Percentiles rank a stretch among this genome's conserved stretches.
These are phyloP conservation scores for Lagocephalus sceleratus DNA, from an alignment of 2,797 vertebrate species.

Conservation along the genomic window DNA sequence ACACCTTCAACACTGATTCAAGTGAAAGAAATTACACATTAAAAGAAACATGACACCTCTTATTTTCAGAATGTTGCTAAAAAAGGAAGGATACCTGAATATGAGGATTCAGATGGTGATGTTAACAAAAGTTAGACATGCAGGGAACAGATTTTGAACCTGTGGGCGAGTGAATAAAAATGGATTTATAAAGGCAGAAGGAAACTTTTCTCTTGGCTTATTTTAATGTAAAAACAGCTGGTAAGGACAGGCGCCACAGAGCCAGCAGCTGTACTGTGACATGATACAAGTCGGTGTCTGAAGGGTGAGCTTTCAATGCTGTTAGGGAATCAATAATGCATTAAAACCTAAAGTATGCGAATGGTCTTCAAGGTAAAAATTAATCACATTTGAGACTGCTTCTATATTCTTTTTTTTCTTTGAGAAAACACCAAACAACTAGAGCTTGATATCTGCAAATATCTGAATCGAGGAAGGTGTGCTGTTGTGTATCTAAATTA, in stretches of 20 bases:
- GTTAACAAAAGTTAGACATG: not conserved
- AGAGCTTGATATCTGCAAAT: not conserved
- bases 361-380: too few relatives aligned
- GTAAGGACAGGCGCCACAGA: constrained; percentile 19
- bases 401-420: too few relatives aligned
- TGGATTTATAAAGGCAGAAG: constrained; percentile 15
- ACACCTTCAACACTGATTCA: too few relatives aligned
- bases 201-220: constrained; percentile 5
- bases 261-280: constrained; percentile 27
- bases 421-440: not conserved
- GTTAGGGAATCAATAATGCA: constrained; percentile 5
- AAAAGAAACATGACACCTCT: too few relatives aligned
- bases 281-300: constrained; percentile 20
- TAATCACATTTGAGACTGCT: too few relatives aligned
- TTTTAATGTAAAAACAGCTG: constrained; percentile 28
- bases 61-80: too few relatives aligned
- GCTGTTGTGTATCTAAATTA: constrained; percentile 22
- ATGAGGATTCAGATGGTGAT: not conserved
- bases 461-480: not conserved
- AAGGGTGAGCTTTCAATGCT: constrained; percentile 17
- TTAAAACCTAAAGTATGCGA: too few relatives aligned
- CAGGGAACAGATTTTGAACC: constrained; percentile 14
- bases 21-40: too few relatives aligned
- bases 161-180: constrained; percentile 2
- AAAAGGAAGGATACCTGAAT: not conserved